Base-by-base conservation (phyloP, 2,797 vertebrate genomes). In the Agapornis canus region DNA sequence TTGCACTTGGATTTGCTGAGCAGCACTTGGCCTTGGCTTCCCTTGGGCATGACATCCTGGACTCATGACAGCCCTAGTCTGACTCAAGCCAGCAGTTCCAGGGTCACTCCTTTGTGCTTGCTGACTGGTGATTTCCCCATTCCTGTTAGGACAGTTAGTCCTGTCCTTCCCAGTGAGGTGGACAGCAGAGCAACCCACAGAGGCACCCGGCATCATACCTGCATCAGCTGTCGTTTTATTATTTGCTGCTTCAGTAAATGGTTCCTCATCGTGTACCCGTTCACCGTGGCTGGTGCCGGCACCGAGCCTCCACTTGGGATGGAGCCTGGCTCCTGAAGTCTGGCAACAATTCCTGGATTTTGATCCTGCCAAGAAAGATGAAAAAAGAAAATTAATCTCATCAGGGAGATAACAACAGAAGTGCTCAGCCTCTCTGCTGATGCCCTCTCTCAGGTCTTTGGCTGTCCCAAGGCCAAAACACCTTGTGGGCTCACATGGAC, bases 211-310 rank as follows among this genome's bases (percentile, higher is more conserved):
- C 77, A 60, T 13, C 11, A 1, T 91, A 97, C 93, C 92, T 97
- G 92, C 73, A 95, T 86, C 47, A 97, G 95, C 87, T 97, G 98
- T 85, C 98, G 91, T 49, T 96, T 97, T 32, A 98, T 97, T 40
- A 98, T 97, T 82, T 98, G 98, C 90, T 96, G 98, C 90, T 98
- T 98, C 77, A 98, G 96, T 59, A 98, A 56, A 79, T 98, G 97
- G 95, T 98, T 98, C 82, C 96, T 97, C 95, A 96, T 97, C 0
- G 96, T 97, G 91, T 98, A 98, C 22, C 97, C 98, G 5, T 97
- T 98, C 94, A 97, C 96, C 1, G 97, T 92, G 19, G 93, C 90
- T 29, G 95, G 91, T 6, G 90, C 79, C 32, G 96, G n/a, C 54
- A 97, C 97, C 2, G 97, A 95, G 91, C 96, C 15, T 7, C 96